Percentiles rank a stretch among this genome's conserved stretches.
Conservation (phyloP, 2,113 vertebrate species). For the Python bivittatus region DNA sequence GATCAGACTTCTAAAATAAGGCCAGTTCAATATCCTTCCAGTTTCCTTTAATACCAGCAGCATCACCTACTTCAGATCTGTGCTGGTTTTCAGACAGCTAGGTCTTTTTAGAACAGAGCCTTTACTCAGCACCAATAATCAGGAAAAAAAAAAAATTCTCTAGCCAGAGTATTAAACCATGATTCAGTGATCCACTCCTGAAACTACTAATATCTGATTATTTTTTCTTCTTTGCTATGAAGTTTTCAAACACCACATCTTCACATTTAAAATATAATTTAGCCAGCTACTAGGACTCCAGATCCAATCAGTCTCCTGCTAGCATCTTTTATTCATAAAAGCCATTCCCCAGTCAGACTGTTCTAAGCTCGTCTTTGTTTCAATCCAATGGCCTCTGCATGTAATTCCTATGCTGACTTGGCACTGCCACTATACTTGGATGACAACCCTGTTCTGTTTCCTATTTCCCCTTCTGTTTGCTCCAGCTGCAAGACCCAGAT, state of each 20-base stretch:
- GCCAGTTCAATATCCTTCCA: conserved; percentile 51
- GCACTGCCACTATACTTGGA: conserved; percentile 74
- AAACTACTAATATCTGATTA: conserved; percentile 7
- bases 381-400: conserved; percentile 75
- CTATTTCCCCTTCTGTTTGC: conserved; percentile 68
- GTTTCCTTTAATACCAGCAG: conserved; percentile 51
- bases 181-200: conserved; percentile 42
- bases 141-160: conserved; percentile 35
- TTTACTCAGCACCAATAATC: conserved; percentile 19
- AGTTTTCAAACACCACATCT: conserved; percentile 21
- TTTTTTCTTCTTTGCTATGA: conserved; percentile 25
- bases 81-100: conserved; percentile 36
- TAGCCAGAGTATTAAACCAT: conserved; percentile 19
- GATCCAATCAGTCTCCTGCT: conserved; percentile 42
- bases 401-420: conserved; percentile 78
- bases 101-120: conserved; percentile 37
- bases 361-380: conserved; percentile 74
- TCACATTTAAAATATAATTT: conserved; percentile 29
- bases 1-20: not conserved
- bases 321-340: conserved; percentile 36
- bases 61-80: conserved; percentile 55
- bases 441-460: conserved; percentile 73
- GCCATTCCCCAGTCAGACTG: conserved; percentile 66
- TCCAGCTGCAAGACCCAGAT: conserved; percentile 80
- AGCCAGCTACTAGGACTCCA: not conserved